These are phyloP conservation scores for Pachydiplax longipennis DNA, from an alignment of 2,888 invertebrate genomes.

Conservation along the genomic window DNA sequence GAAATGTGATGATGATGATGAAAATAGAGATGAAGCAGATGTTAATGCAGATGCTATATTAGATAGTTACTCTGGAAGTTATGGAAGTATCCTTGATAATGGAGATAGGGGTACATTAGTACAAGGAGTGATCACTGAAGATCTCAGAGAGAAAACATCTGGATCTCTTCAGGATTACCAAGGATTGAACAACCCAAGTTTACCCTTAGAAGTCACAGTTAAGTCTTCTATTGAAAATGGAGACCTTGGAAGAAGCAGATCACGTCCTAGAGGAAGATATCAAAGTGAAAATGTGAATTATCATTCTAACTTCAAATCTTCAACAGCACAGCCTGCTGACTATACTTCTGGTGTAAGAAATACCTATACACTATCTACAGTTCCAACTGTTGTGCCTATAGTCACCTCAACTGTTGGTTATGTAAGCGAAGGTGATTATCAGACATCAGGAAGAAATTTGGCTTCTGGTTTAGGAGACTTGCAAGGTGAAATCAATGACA, in stretches of 20 bases:
- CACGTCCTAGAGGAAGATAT: neutral
- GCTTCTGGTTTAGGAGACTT: neutral
- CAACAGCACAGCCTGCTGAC: neutral
- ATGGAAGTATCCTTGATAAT: constrained; percentile 11
- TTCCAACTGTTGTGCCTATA: constrained; percentile 7
- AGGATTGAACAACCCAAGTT: neutral
- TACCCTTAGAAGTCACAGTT: neutral
- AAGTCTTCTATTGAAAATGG: neutral
- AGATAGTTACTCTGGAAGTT: constrained; percentile 13
- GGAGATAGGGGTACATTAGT: neutral
- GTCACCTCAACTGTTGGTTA: neutral
- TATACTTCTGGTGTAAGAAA: neutral
- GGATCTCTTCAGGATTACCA: neutral
- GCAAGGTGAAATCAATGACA: neutral
- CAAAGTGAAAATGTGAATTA: neutral
- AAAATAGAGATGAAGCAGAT: neutral
- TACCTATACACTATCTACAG: neutral
- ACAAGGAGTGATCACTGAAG: neutral
- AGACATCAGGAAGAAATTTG: neutral
- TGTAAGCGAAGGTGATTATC: neutral
- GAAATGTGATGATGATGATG: constrained; percentile 25
- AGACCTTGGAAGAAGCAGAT: neutral
- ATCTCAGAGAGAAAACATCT: neutral
- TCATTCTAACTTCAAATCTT: neutral
- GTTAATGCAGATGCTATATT: neutral